These are phyloP conservation scores for Aptenodytes patagonicus DNA, from an alignment of 2,113 vertebrate genomes.

Conservation along the genomic window DNA sequence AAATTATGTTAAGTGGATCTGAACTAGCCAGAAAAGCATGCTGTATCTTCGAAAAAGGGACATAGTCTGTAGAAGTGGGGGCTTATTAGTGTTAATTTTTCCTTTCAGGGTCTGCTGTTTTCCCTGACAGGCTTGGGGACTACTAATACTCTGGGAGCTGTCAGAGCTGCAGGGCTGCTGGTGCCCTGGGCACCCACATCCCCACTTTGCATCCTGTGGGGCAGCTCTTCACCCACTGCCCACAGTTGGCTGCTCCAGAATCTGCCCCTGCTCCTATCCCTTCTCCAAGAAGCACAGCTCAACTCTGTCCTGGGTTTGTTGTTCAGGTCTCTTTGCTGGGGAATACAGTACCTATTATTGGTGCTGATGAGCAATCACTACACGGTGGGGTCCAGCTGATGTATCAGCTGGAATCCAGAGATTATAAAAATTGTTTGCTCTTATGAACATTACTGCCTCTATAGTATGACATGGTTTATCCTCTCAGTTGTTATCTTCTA, in stretches of 20 bases:
- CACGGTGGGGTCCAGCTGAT: neutral
- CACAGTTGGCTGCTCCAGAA: neutral
- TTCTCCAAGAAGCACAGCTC: neutral
- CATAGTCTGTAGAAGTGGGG: neutral
- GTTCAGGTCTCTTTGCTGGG: neutral
- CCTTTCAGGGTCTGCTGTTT: neutral
- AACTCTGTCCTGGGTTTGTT: neutral
- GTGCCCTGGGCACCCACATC: fast-evolving
- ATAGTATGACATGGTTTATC: neutral
- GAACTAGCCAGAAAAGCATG: neutral
- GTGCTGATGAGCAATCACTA: neutral
- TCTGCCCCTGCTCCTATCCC: neutral
- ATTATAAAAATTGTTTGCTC: neutral
- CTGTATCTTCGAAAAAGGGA: neutral
- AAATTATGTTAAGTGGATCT: neutral
- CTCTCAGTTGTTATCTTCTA: neutral
- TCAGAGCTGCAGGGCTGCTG: neutral
- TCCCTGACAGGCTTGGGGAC: neutral
- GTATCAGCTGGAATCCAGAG: neutral
- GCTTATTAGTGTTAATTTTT: neutral
- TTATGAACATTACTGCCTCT: neutral
- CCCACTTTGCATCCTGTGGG: fast-evolving
- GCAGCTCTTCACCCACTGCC: neutral
- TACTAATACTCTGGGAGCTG: neutral
- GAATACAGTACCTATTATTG: neutral